Evolutionary conservation across 2,113 vertebrate species (phyloP), one percentile per base, ranked within the genome.

Genomic region (Takifugu bimaculatus): DNA sequence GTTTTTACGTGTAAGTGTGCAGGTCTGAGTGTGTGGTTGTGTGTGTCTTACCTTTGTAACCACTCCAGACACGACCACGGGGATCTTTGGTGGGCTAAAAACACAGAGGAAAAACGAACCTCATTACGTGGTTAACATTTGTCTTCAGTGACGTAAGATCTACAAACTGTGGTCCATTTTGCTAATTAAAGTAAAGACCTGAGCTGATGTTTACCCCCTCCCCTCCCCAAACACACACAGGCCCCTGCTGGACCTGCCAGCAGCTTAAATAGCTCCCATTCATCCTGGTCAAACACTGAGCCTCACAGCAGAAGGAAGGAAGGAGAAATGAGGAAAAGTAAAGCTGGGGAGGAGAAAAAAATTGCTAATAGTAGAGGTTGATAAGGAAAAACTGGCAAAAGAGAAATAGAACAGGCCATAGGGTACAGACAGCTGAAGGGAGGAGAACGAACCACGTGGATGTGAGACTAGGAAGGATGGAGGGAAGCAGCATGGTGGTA

Each of bases 1-100:
- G 32, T 62, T 52, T 48, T 6, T 50, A 4, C 14, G 45, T n/a
- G 45, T 47, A 13, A 1, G 53, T 57, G 50, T 57, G 50, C 53
- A 15, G 54, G 44, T 47, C 48, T 29, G 43, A 61, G 32, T 62
- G 44, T 42, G 45, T 57, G 54, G n/a, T n/a, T 63, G 48, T 57
- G 58, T 52, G 52, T 59, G 29, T 64, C 89, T 92, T 94, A 99
- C 97, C 96, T 96, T 94, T 75, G 95, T 93, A 68, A 99, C 85
- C 59, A 95, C 96, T 73, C 96, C 97, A 15, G 96, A 98, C 84
- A 99, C 95, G 78, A 95, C 90, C 70, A 98, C 90, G 0, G 93
- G 90, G 43, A 87, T 90, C 74, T 96, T 99, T 35, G 95, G 93
- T 10, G 91, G 94, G 72, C 96, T 99, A 82, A 13, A 80, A 64